Evolutionary conservation across 2,797 vertebrate genomes (phyloP).

Genomic region (Onychomys leucogaster): DNA sequence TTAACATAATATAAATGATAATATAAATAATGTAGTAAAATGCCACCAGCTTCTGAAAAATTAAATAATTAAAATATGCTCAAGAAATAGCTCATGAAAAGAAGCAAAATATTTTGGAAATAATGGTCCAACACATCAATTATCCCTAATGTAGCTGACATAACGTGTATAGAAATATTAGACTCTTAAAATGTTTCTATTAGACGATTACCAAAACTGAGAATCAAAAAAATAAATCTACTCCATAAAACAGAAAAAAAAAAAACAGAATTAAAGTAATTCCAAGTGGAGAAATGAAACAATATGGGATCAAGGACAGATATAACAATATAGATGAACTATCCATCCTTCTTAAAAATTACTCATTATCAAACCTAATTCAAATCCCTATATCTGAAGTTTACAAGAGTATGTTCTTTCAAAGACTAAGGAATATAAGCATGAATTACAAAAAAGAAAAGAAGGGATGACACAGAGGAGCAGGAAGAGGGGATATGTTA

Average conservation of each 20-base stretch:
- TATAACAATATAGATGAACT: background rate
- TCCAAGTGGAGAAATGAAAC: background rate
- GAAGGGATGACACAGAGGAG: background rate
- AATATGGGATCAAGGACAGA: background rate
- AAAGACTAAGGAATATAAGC: constrained; percentile 11
- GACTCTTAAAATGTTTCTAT: background rate
- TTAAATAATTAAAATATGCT: background rate
- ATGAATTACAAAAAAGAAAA: background rate
- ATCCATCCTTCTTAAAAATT: background rate
- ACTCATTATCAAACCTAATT: background rate
- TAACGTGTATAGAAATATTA: background rate
- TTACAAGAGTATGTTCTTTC: background rate
- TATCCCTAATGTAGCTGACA: background rate
- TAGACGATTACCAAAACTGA: background rate
- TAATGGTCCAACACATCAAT: background rate
- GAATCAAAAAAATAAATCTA: background rate
- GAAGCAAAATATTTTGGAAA: background rate
- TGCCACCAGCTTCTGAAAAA: background rate
- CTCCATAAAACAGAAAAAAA: background rate
- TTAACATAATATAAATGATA: background rate
- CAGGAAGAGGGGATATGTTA: background rate
- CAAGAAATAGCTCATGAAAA: background rate
- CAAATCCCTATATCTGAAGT: background rate
- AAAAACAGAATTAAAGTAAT: background rate
- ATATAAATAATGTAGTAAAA: background rate